Percentiles rank a stretch among this genome's conserved stretches.
These are phyloP conservation scores for Arbacia lixula DNA, from an alignment of 53 echinoderm and acorn worm species.

Conservation along the genomic window DNA sequence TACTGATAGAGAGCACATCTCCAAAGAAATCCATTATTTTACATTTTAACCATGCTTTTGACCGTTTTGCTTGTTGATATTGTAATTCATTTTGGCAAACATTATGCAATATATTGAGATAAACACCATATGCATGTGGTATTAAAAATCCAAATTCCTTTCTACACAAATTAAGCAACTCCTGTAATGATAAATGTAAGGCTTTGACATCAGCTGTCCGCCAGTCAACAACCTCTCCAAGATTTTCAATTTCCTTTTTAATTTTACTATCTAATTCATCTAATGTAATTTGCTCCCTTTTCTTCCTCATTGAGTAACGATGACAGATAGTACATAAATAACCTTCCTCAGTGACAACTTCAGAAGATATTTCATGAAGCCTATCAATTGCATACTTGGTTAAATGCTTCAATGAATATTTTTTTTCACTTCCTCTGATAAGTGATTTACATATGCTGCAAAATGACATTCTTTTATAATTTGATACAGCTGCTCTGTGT, in stretches of 20 bases:
- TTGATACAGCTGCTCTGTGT: background rate
- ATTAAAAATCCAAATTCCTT: background rate
- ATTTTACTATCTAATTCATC: constrained; percentile 8
- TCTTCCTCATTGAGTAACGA: constrained; percentile 13
- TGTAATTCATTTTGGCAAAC: background rate
- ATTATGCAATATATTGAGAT: background rate
- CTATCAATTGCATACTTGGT: background rate
- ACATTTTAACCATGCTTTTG: background rate
- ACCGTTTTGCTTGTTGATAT: background rate
- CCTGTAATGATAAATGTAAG: background rate
- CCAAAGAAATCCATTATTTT: background rate
- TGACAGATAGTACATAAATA: constrained; percentile 6
- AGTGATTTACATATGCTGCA: constrained; percentile 1
- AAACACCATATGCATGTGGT: background rate
- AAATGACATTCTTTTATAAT: background rate
- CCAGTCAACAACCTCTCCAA: background rate
- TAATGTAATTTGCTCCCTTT: background rate
- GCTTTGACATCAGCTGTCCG: background rate
- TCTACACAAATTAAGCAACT: background rate
- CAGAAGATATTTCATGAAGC: background rate
- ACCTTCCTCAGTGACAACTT: background rate
- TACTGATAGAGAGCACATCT: background rate
- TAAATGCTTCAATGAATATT: background rate
- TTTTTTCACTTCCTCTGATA: constrained; percentile 7
- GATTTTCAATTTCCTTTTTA: background rate